Conservation (phyloP, 2,797 vertebrate species). For the Tauraco hartlaubi region DNA sequence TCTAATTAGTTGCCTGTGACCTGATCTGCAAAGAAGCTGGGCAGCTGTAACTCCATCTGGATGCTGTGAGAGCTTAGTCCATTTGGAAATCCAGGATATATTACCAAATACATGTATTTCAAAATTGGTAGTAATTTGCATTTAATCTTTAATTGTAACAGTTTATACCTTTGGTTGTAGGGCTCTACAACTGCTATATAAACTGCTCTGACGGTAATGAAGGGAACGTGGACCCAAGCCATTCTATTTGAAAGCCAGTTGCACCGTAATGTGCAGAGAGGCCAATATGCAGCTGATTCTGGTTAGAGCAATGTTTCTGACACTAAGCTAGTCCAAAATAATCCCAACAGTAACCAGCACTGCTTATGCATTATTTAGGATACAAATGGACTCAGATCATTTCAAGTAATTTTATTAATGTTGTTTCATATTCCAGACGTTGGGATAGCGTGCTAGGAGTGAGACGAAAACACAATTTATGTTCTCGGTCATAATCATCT, state of each 20-base stretch:
- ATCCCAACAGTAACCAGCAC: background rate
- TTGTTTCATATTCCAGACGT: background rate
- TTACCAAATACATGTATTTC: background rate
- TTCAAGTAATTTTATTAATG: background rate
- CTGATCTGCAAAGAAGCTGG: background rate
- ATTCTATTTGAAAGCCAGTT: background rate
- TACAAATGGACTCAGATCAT: background rate
- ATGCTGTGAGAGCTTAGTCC: background rate
- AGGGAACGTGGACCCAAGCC: background rate
- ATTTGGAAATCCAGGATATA: background rate
- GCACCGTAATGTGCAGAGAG: background rate
- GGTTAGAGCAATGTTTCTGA: background rate
- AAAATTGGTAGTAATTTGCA: background rate
- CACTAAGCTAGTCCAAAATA: background rate
- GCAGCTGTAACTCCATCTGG: background rate
- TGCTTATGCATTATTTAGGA: slow-evolving; percentile 16
- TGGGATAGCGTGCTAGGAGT: background rate
- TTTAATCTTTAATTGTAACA: background rate
- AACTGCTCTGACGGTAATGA: background rate
- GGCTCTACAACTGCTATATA: background rate
- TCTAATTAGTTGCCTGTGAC: background rate
- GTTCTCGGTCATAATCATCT: background rate
- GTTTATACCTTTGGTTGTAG: background rate
- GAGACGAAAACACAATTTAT: background rate
- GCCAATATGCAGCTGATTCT: background rate